phyloP scores from a whole-genome alignment of 2,797 vertebrate species.

The Gobionotothen gibberifrons region DNA sequence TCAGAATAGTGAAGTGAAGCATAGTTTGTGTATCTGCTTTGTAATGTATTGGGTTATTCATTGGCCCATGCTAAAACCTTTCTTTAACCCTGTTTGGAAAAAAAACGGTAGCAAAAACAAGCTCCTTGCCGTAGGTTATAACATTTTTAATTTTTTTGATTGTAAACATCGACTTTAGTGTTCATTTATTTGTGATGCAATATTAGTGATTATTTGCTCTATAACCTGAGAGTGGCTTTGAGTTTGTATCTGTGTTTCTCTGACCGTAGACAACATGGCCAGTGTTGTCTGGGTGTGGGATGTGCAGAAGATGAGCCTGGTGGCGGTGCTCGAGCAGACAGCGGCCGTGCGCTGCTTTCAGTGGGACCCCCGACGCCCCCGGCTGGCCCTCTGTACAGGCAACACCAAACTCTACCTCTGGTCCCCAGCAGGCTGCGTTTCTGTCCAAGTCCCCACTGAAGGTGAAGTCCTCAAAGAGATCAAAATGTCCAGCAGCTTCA shows the following conservation, averaged over 20 bases:
- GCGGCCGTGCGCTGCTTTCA: slow-evolving; percentile 87
- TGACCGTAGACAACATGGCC: slow-evolving; percentile 88
- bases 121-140: no score
- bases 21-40: no score
- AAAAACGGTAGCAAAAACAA: no score
- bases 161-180: neutral
- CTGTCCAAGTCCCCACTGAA: slow-evolving; percentile 90
- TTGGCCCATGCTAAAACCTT: no score
- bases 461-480: slow-evolving; percentile 78
- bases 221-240: neutral
- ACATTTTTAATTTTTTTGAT: neutral
- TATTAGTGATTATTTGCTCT: slow-evolving; percentile 6
- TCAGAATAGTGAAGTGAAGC: no score
- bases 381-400: slow-evolving; percentile 92
- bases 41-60: no score
- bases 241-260: slow-evolving; percentile 23
- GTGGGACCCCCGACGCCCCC: slow-evolving; percentile 92
- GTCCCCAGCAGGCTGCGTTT: slow-evolving; percentile 90
- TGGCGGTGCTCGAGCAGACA: slow-evolving; percentile 90
- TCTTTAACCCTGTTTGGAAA: no score
- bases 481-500: neutral
- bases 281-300: slow-evolving; percentile 95
- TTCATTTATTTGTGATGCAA: neutral
- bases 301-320: slow-evolving; percentile 87
- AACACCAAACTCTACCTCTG: slow-evolving; percentile 90